Conservation (phyloP, 2,797 vertebrate species). For the Megalops cyprinoides region DNA sequence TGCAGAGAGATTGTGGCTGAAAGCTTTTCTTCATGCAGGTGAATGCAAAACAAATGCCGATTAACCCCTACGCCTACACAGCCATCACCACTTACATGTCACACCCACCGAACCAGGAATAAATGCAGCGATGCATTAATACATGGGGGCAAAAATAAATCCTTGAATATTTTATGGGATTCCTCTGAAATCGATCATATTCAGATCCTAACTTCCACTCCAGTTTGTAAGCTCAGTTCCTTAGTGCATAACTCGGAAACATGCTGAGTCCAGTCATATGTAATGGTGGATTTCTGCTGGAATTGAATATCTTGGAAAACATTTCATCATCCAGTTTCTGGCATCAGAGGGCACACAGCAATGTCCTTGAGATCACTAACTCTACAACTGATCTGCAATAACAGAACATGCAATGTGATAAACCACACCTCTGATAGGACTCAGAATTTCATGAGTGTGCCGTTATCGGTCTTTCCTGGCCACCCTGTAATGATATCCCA, state of each 20-base stretch:
- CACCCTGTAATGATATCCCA: background rate
- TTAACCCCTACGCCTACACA: background rate
- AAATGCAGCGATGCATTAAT: background rate
- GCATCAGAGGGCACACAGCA: background rate
- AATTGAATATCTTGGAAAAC: background rate
- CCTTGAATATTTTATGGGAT: background rate
- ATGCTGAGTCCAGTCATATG: background rate
- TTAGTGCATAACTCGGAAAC: background rate
- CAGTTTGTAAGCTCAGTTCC: background rate
- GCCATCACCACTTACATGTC: background rate
- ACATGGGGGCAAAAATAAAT: background rate
- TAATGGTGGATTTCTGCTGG: background rate
- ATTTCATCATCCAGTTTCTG: background rate
- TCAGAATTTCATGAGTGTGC: too few species aligned
- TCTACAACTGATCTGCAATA: background rate
- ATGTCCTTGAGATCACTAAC: background rate
- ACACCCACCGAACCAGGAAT: background rate
- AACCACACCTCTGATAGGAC: too few species aligned
- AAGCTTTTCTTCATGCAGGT: constrained; percentile 13
- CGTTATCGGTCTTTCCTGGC: too few species aligned
- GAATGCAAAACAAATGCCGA: background rate
- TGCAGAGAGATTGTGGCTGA: constrained; percentile 6
- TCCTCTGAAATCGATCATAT: background rate
- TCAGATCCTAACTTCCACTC: background rate
- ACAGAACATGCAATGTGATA: background rate